Evolutionary conservation across 2,888 invertebrate genomes (phyloP), one percentile per base, ranked within the genome.

Genomic region (Endotricha flammealis): DNA sequence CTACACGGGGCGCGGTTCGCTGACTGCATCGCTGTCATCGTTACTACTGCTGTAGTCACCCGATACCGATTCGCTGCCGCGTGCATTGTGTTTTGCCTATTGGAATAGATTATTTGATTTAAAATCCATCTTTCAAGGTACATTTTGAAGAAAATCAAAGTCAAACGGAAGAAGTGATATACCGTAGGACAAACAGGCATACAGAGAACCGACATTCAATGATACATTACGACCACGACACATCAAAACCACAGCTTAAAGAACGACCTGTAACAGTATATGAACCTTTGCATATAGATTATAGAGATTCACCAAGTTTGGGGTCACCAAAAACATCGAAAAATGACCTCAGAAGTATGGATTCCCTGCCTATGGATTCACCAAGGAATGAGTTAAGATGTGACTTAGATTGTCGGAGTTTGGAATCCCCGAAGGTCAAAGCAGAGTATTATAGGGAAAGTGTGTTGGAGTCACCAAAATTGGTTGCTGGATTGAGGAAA

Each of bases 181-280:
- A 72, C 44, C 76, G 86, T 3, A 73, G 83, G 7, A 60, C 75
- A 1, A 79, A 73, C 41, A 72, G 85, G 8, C 81, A 82, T 52
- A 30, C 65, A 1, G 86, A 83, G 36, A 83, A 86, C 55, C 76
- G 86, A 0, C 86, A 86, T 50, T 86, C 86, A n/a, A 86, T 86
- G 86, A 86, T 86, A 42, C 86, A 86, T 22, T 86, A 83, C 50
- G 86, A 86, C 52, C 85, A 86, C 39, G 82, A 85, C 27, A 45
- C 70, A 0, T 55, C 72, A 4, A 83, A 81, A 36, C 82, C 86
- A 0, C 70, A 73, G 36, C 61, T 86, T 0, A 83, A 76, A 54
- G 85, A 86, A 48, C 62, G 86, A 0, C 86, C 86, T 0, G 61
- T 75, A 1, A 85, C 86, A 0, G 86, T 86, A 1, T 86, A 85